Conservation (phyloP, 2,888 invertebrate genomes). For the Leptopilina drosophilae region DNA sequence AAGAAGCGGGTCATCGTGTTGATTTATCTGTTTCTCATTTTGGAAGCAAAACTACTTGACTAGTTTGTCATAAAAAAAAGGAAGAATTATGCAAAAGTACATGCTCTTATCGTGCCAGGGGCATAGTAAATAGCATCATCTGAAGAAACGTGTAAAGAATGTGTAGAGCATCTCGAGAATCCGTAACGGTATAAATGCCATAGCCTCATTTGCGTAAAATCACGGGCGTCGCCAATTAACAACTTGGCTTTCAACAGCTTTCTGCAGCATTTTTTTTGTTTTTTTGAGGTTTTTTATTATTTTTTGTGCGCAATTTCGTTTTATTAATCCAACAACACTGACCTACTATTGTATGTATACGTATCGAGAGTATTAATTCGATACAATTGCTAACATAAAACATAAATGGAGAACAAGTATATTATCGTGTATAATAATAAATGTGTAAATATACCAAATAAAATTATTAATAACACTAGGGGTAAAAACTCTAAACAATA, state of each 20-base stretch:
- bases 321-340: background rate
- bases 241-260: constrained; percentile 7
- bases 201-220: constrained; percentile 61
- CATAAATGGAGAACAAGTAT: background rate
- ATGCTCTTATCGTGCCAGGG: constrained; percentile 21
- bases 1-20: background rate
- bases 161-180: constrained; percentile 47
- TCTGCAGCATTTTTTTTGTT: background rate
- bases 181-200: constrained; percentile 56
- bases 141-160: constrained; percentile 34
- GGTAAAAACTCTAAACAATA: too few relatives aligned
- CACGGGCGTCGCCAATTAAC: constrained; percentile 60
- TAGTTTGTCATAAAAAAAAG: constrained; percentile 17
- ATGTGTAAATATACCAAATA: too few relatives aligned
- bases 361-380: background rate
- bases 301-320: constrained; percentile 1
- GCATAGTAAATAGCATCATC: constrained; percentile 33
- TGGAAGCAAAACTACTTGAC: constrained; percentile 1
- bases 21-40: constrained; percentile 16
- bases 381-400: background rate
- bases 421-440: too few relatives aligned
- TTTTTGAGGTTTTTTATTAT: background rate
- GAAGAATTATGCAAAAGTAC: constrained; percentile 15
- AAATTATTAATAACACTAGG: too few relatives aligned
- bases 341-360: background rate